Evolutionary conservation across 2,888 invertebrate species (phyloP).

Genomic region (Scaptomyza tumidula): DNA sequence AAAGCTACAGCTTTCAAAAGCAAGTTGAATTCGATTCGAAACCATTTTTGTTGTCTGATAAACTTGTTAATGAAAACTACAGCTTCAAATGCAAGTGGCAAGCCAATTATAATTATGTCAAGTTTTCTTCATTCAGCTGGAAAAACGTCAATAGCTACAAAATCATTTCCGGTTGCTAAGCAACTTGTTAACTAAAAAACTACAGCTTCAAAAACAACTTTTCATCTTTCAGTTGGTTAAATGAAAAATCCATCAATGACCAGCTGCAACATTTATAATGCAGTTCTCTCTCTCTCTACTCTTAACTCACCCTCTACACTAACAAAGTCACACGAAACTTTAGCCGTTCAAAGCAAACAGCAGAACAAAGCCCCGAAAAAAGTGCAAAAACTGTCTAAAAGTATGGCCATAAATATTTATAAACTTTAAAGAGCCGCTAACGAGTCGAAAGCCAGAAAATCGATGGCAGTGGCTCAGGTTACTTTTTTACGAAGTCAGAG

Average conservation of each 20-base stretch:
- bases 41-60: too few species aligned
- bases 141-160: too few species aligned
- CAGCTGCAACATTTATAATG: constrained; percentile 39
- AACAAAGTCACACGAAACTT: not conserved
- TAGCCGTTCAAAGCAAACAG: constrained; percentile 8
- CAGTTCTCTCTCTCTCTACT: not conserved
- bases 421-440: constrained; percentile 48
- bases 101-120: too few species aligned
- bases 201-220: not conserved
- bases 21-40: too few species aligned
- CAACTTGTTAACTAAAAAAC: too few species aligned
- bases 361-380: constrained; percentile 1
- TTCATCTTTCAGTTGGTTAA: not conserved
- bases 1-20: too few species aligned
- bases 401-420: constrained; percentile 66
- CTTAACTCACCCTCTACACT: not conserved
- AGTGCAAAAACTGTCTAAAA: constrained; percentile 19
- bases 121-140: too few species aligned
- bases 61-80: too few species aligned
- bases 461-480: constrained; percentile 56
- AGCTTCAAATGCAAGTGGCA: too few species aligned
- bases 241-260: not conserved
- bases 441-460: constrained; percentile 54
- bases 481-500: constrained; percentile 13
- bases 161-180: too few species aligned